Base-by-base conservation (phyloP, 2,113 vertebrate genomes). In the Pseudorectes ferrugineus region DNA sequence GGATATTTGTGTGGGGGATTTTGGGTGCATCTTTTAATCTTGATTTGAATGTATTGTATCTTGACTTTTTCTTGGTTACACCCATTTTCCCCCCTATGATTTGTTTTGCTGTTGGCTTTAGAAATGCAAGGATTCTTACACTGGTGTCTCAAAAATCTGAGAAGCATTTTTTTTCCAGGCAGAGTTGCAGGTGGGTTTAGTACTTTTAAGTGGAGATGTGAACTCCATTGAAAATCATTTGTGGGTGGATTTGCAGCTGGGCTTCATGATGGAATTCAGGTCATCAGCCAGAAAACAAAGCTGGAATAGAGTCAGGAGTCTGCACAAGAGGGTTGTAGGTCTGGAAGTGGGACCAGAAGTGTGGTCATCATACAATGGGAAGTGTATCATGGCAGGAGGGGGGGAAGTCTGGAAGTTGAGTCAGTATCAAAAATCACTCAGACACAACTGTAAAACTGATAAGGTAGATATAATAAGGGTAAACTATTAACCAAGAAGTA, bases 311-410 rank as follows among this genome's bases (percentile, higher is more conserved):
- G 58, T 83, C 79, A 36, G 75, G 75, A 92, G 23, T 23, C 40
- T 92, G 48, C 2, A 7, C 82, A 73, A 61, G 45, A 68, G 43
- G 29, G 12, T 71, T 22, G 0, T 9, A 55, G 40, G 10, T 38
- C 49, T 95, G 89, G 54, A 76, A 86, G 51, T 29, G 29, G 43
- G 72, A 73, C 35, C 68, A 84, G 86, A 83, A 88, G 6, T 23
- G 26, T 70, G 29, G 23, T 17, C 29, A 42, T 26, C 42, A 7
- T 28, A 26, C 2, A 2, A 6, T 59, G 72, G 67, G 57, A 92
- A 89, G 33, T 31, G 19, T 61, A 16, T 72, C 35, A 4, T 33
- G 36, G 26, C 3, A 8, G 14, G 7, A 6, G 22, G 12, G 6
- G 20, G 29, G 22, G 18, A 42, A 38, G 11, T 26, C 59, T 62